phyloP scores from a whole-genome alignment of 2,888 invertebrate species.

The Xestia rhomboidea region DNA sequence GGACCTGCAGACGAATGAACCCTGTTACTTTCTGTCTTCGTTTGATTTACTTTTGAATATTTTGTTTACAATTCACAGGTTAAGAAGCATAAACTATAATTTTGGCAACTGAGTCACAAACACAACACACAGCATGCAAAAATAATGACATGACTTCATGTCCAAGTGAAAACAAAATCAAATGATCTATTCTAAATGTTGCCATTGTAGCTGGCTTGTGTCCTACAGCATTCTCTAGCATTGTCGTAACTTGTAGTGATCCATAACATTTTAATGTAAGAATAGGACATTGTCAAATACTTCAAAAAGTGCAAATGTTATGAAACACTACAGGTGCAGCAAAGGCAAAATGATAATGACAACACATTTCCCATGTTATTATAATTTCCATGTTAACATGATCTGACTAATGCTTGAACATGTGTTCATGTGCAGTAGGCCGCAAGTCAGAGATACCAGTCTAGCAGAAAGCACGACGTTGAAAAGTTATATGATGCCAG shows the following conservation, averaged over 20 bases:
- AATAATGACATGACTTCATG: constrained; percentile 58
- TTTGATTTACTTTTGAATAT: constrained; percentile 47
- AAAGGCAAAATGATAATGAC: constrained; percentile 50
- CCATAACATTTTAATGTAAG: constrained; percentile 30
- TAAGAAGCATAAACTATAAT: constrained; percentile 65
- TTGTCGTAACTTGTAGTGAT: constrained; percentile 32
- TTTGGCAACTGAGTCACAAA: constrained; percentile 64
- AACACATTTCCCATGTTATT: not conserved
- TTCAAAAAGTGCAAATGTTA: constrained; percentile 25
- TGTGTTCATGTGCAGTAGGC: not conserved
- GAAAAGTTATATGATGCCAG: not conserved
- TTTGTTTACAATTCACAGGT: constrained; percentile 61
- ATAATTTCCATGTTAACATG: constrained; percentile 32
- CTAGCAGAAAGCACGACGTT: not conserved
- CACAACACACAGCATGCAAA: constrained; percentile 69
- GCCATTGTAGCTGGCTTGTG: constrained; percentile 26
- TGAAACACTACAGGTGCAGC: constrained; percentile 42
- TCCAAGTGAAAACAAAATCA: constrained; percentile 49
- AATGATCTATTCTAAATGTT: constrained; percentile 36
- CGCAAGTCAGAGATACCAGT: not conserved
- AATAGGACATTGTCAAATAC: not conserved
- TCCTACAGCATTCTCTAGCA: constrained; percentile 57
- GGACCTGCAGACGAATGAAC: constrained; percentile 87
- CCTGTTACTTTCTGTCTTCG: constrained; percentile 74
- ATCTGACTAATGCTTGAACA: constrained; percentile 27